Evolutionary conservation across 1,140 invertebrate genomes (phyloP), one percentile per base, ranked within the genome.

Genomic region (Berghia stephanieae): DNA sequence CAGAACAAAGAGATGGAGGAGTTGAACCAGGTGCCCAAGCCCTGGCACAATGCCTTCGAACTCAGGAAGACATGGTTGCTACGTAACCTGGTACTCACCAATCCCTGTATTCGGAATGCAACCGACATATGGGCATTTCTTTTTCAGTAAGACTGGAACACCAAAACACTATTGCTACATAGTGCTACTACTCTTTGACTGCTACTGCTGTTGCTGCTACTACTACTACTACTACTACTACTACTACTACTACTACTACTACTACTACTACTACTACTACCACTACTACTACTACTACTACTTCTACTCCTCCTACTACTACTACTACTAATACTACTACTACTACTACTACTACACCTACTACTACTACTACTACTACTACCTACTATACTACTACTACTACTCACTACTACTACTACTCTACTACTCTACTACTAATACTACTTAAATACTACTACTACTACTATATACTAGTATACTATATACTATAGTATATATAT

Each of bases 101-200:
- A 76, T 43, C 74, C 74, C 24, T 76, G 74, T 44, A 76, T 76
- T 24, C 31, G 60, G 40, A 40, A 76, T 24, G 42, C 74, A 2
- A 46, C 27, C 2, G 57, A 66, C 1, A 68, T 76, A 3, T 76
- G 74, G 74, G 46, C 36, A 27, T 49, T 63, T 8, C 42, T 46
- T 3, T 76, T 76, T 49, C 27, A 24, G 74, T 76, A 68, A 46
- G 74, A 44, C 16, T 31, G n/a, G 5, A 8, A 63, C 8, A 31
- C 10, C 27, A 63, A 63, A 27, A 63, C 13, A 16, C 8, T 8
- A 8, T 63, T 21, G 27, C 16, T 27, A 18, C 8, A 21, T 38
- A 69, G 18, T 69, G 10, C 67, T 27, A 52, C 46, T 52, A 52
- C 46, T 52, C 46, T 52, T 16, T 24, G 13, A 52, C 46, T 52